These are phyloP conservation scores for Cercopithecus mona DNA, from an alignment of 2,113 vertebrate genomes.

Conservation along the genomic window DNA sequence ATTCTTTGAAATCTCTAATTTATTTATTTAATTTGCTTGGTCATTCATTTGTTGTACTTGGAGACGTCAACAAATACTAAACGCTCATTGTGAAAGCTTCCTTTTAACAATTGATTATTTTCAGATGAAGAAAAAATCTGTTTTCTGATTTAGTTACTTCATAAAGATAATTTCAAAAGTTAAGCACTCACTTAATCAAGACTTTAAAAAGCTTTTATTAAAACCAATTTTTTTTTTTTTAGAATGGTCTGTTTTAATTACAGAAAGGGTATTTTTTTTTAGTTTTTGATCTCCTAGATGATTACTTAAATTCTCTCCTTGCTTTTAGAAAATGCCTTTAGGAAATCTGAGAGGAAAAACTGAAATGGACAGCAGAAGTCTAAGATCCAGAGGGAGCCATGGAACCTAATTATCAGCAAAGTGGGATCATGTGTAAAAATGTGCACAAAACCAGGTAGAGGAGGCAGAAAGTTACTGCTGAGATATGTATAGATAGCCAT, in stretches of 20 bases:
- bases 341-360: neutral
- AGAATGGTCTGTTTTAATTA: neutral
- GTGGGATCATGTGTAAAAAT: slow-evolving; percentile 39
- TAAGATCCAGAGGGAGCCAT: slow-evolving; percentile 22
- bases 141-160: neutral
- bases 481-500: neutral
- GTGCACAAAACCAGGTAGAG: neutral
- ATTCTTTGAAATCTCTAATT: slow-evolving; percentile 52
- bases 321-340: neutral
- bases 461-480: slow-evolving; percentile 46
- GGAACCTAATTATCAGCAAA: slow-evolving; percentile 50
- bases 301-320: neutral
- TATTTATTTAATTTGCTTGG: slow-evolving; percentile 35
- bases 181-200: neutral
- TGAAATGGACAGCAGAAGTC: slow-evolving; percentile 31
- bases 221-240: neutral
- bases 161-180: slow-evolving; percentile 18
- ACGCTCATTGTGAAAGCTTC: neutral
- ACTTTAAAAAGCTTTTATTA: neutral
- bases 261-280: neutral
- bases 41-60: slow-evolving; percentile 36
- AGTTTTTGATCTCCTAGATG: neutral
- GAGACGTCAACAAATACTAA: neutral
- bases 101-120: neutral
- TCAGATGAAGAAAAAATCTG: neutral